Evolutionary conservation across 1,140 invertebrate species (phyloP), one percentile per base, ranked within the genome.

Genomic region (Macrosteles quadrilineatus): DNA sequence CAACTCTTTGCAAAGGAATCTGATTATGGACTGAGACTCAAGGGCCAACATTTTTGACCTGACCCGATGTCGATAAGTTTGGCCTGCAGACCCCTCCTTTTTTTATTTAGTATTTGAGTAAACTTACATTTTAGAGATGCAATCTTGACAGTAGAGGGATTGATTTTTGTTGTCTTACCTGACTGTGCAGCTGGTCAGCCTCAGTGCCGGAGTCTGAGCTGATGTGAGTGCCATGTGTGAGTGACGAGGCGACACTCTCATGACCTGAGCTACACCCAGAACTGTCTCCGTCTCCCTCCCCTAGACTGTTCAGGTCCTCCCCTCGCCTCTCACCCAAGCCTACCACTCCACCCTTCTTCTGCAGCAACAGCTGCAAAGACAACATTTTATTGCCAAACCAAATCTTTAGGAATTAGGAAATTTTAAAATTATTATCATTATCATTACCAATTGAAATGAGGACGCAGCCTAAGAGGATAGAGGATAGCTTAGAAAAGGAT

Each of bases 181-280:
- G 32, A 0, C 50, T 43, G 43, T 21, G 66, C 31, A 82, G 76
- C 11, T 80, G 80, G 74, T 84, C 82, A 1, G 82, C 79, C 62
- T 84, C 84, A 0, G 83, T 79, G n/a, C 83, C 84, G 43, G 83
- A 84, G 55, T 85, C 84, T 25, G 75, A 81, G 1, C 84, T 83
- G 1, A 85, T 80, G 19, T 85, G 83, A 17, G 83, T 83, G 19
- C 83, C 82, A 0, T 84, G 82, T 9, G 84, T 85, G 0, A 85
- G 69, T 0, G 85, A 86, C 2, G 85, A 86, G 1, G 84, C 84
- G 1, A 85, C 83, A 25, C 85, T 86, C 64, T 85, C 85, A 64
- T 86, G 83, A 2, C 82, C 85, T 43, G 82, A 85, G 23, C 84
- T 84, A 67, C 85, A 86, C 19, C 84, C 85, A 70, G 84, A 85